Conservation (phyloP, 2,113 vertebrate genomes). For the Ictalurus punctatus region DNA sequence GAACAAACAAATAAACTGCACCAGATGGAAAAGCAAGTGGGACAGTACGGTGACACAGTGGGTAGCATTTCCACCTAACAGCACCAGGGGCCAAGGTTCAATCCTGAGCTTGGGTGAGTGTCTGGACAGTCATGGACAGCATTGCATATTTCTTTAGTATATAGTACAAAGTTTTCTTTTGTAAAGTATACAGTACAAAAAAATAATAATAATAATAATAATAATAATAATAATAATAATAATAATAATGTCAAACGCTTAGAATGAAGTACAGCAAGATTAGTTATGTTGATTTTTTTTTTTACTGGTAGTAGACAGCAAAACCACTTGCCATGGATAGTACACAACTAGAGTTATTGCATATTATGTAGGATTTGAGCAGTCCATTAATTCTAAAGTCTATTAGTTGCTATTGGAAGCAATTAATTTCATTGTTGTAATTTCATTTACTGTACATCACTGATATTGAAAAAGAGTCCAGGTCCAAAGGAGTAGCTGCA, state of each 20-base stretch:
- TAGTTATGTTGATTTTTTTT: background rate
- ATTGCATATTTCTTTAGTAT: background rate
- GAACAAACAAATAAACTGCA: too few species aligned
- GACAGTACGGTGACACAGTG: too few species aligned
- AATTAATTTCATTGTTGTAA: constrained; percentile 37
- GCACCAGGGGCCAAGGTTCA: background rate
- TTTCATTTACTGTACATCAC: constrained; percentile 20
- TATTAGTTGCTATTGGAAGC: constrained; percentile 24
- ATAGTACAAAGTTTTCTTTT: background rate
- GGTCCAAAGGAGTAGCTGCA: background rate
- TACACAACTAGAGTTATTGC: background rate
- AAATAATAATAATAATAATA: too few species aligned
- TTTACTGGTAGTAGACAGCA: background rate
- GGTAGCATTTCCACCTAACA: too few species aligned
- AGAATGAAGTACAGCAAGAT: background rate
- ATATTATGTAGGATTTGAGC: constrained; percentile 34
- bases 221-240: too few species aligned
- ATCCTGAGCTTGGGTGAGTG: background rate
- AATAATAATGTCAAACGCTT: too few species aligned
- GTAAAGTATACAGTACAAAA: background rate
- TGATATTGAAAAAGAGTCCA: background rate
- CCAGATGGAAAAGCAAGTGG: too few species aligned
- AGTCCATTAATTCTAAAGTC: constrained; percentile 32
- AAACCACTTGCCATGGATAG: background rate
- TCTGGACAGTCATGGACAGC: background rate